Base-by-base conservation (phyloP, 2,888 invertebrate species). In the Plagiodera versicolora region DNA sequence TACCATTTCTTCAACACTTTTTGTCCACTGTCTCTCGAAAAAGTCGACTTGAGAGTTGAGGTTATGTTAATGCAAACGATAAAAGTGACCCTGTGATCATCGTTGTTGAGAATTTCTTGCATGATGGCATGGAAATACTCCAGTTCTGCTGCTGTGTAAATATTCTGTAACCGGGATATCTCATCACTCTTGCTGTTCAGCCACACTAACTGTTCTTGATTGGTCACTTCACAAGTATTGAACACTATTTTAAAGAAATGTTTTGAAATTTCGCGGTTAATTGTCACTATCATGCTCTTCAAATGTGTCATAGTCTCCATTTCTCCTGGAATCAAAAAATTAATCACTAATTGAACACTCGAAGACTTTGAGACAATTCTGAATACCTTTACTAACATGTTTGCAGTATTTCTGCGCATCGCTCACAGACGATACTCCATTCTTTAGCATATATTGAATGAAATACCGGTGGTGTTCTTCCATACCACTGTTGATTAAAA, bases 61-160 rank as follows among this genome's bases (percentile, higher is more conserved):
- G 74, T 71, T 24, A 77, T 67, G 68, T 77, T 77, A 51, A 75
- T 67, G 56, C 74, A 74, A 44, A 66, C 63, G 18, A 72, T 70
- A 50, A 67, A 71, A 9, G 68, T 61, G n/a, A 77, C 49, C 60
- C 67, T 69, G 55, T 74, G 71, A 11, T 73, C 67, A 24, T 70
- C 73, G 2, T 69, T 65, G 20, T 60, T 61, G 2, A 77, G 45
- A 64, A 77, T 72, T 70, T 76, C 75, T 50, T 74, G 69, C 24
- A 78, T 44, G 51, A 78, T 69, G 10, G 65, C 65, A 63, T 77
- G 74, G 58, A 78, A 78, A 66, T 77, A 78, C 65, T 78, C 75
- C 17, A 76, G 56, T 59, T 78, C 75, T 32, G 68, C 32, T 16
- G 68, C 50, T 11, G 70, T 69, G 65, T 70, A 76, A 4, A 60